Base-by-base conservation (phyloP, 2,797 vertebrate species). In the Melopsittacus undulatus region DNA sequence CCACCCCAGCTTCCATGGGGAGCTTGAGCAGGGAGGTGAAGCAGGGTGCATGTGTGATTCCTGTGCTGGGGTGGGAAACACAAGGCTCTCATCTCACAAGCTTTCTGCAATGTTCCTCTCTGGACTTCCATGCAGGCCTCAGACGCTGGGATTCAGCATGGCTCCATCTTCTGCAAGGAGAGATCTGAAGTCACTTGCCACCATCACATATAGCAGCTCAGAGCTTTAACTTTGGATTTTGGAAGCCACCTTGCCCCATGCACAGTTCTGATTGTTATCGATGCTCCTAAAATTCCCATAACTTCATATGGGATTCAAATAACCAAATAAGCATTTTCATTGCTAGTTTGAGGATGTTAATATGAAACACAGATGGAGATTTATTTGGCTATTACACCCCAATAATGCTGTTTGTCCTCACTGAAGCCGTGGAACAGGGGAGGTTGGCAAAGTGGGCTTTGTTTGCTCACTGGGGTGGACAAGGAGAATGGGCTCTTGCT, bases 171-270 rank as follows among this genome's bases (percentile, higher is more conserved):
- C 57, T 59, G 19, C 48, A 11, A n/a, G 43, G 30, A 45, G 36
- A 26, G 32, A 18, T 4, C 13, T n/a, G 63, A 13, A 0, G 2
- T 26, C 11, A 1, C 54, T 48, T 1, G 0, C 45, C 40, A n/a
- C 38, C 49, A 21, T 54, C 2, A 0, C 43, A 4, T 8, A 7
- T 1, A 23, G 48, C 69, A 72, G 30, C 48, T 75, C 62, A 26
- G 57, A 43, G 67, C 21, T 26, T 40, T 27, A 46, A 66, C 32
- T 32, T 1, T 42, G 34, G 57, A 3, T 72, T 46, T 76, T 51
- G 43, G 9, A 57, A 51, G 52, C 43, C 61, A 17, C 61, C 38
- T 32, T 34, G 29, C n/a, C 22, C 4, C 18, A 21, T 11, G 7
- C 27, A 5, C 40, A 36, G 26, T 46, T 45, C 36, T 2, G 6